Evolutionary conservation across 2,888 invertebrate species (phyloP).

Genomic region (Phlogophora meticulosa): DNA sequence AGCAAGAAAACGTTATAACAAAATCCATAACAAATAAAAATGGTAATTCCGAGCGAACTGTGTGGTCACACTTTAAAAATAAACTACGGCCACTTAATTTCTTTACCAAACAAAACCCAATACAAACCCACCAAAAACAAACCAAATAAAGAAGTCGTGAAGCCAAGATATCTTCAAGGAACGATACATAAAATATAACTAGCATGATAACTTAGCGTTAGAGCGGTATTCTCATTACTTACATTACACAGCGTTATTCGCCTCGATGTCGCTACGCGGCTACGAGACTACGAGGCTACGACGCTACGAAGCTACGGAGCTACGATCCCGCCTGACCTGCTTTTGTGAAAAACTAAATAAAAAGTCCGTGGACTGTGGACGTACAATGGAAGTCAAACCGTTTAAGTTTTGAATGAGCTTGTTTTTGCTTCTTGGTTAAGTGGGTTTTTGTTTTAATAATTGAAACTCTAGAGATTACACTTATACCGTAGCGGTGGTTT

Average conservation of each 20-base stretch:
- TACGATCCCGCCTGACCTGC: slow-evolving; percentile 68
- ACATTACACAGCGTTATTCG: slow-evolving; percentile 61
- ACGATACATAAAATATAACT: slow-evolving; percentile 27
- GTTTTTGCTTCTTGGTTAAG: slow-evolving; percentile 30
- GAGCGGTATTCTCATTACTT: slow-evolving; percentile 62
- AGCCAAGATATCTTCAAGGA: slow-evolving; percentile 27
- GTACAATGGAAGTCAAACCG: slow-evolving; percentile 53
- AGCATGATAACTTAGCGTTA: slow-evolving; percentile 36
- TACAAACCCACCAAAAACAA: no score
- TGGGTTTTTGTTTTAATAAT: slow-evolving; percentile 36
- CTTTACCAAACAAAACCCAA: background rate
- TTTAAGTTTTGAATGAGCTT: slow-evolving; percentile 59
- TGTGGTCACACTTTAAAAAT: background rate
- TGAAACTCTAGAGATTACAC: background rate
- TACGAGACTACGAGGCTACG: slow-evolving; percentile 46
- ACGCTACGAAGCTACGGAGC: slow-evolving; percentile 51
- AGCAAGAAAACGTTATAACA: background rate
- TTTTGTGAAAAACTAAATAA: slow-evolving; percentile 64
- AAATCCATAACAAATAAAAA: background rate
- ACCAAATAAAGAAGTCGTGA: slow-evolving; percentile 20
- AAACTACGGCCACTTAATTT: background rate
- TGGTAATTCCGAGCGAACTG: background rate
- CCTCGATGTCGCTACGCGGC: slow-evolving; percentile 53
- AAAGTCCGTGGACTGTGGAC: slow-evolving; percentile 41
- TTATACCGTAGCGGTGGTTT: background rate